phyloP scores from a whole-genome alignment of 2,113 vertebrate genomes.

The Odontophorus gujanensis region DNA sequence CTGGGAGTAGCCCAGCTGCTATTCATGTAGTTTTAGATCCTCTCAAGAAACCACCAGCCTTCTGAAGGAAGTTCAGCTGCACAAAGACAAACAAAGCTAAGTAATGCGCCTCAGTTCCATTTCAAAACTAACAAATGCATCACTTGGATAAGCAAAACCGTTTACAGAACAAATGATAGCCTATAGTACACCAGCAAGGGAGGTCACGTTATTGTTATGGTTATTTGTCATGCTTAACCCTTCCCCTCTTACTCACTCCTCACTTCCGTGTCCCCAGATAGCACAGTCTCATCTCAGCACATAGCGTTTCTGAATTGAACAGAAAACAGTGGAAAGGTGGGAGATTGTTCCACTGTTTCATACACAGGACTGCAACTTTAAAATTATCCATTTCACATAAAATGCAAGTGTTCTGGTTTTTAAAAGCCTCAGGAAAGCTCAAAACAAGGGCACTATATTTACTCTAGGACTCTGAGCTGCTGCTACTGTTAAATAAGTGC shows the following conservation, averaged over 20 bases:
- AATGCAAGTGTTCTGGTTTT: neutral
- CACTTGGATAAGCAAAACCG: neutral
- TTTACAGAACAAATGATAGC: neutral
- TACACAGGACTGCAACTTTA: fast-evolving
- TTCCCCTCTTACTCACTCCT: neutral
- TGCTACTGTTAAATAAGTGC: neutral
- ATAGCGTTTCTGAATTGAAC: neutral
- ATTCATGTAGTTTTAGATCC: neutral
- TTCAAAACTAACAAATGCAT: neutral
- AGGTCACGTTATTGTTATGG: neutral
- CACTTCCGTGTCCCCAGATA: neutral
- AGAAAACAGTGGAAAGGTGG: neutral
- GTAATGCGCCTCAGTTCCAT: neutral
- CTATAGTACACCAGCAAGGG: neutral
- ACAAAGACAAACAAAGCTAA: constrained; percentile 19
- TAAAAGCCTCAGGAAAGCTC: neutral
- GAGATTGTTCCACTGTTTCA: neutral
- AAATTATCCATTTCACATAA: neutral
- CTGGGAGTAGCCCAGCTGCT: neutral
- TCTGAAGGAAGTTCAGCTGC: neutral
- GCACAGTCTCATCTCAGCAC: neutral
- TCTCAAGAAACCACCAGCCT: neutral
- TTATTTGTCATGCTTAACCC: neutral
- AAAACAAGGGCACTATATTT: neutral
- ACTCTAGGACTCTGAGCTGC: neutral